Base-by-base conservation (phyloP, 2,797 vertebrate species). In the Oophaga sylvatica region DNA sequence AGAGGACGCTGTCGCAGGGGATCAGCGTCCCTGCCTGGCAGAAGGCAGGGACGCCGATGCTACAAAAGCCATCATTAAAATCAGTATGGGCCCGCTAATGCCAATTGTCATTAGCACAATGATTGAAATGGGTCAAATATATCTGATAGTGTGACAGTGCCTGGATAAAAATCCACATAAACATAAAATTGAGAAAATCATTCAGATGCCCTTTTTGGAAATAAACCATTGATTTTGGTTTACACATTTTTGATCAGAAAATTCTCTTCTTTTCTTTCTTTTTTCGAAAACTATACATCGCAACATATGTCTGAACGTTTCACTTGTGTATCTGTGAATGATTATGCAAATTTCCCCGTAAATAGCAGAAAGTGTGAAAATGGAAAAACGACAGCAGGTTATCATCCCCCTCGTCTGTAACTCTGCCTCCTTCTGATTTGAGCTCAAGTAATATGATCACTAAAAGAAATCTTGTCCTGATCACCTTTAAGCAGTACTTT, bases 351-450 rank as follows among this genome's bases (percentile, higher is more conserved):
- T 82, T 26, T 82, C 16, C 62, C 63, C 17, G 63, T 70, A 63
- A 82, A 81, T 41, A 65, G 80, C 80, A 68, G 26, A 22, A 81
- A 67, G 80, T 81, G 80, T 82, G 63, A 67, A 82, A 9, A 53
- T 11, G 41, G n/a, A 22, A 67, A 63, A 82, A 15, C 56, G 80
- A 56, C 63, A 82, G 80, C 62, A 67, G 31, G 8, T 56, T 22
- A 82, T 82, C 80, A 82, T 53, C 41, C 63, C 79, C 80, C 63
- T 29, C 62, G 45, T 31, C 16, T 3, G 13, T 29, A 68, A 48
- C 45, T 5, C 45, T 48, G 9, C 31, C 63, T 31, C 20, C 79
- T 19, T 22, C 35, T 63, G 31, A 65, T 45, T 45, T n/a, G 11
- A 45, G n/a, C 59, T 80, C 31, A 63, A 45, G 78, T 45, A 65